A percentile compares a stretch with the other conserved stretches of the same genome.
Conservation (phyloP, 2,797 vertebrate species). For the Chloroceryle inda region DNA sequence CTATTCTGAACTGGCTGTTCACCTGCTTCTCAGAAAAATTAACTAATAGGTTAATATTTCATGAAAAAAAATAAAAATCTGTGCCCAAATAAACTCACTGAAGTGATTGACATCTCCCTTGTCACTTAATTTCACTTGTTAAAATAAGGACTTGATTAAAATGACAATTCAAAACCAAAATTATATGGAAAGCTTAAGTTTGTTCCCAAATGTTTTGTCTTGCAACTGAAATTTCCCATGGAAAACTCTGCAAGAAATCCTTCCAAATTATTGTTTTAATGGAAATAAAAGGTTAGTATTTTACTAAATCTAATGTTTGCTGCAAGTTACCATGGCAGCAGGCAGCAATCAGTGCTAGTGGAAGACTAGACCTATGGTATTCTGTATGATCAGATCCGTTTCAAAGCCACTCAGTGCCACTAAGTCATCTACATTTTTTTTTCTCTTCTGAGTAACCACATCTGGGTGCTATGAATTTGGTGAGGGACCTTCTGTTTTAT, state of each 20-base stretch:
- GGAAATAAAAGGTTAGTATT: not conserved
- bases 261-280: not conserved
- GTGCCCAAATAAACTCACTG: not conserved
- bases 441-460: not conserved
- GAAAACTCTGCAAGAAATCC: not conserved
- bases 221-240: not conserved
- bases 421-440: not conserved
- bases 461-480: too few species aligned
- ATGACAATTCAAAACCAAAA: not conserved
- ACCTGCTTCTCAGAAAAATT: not conserved
- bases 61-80: not conserved
- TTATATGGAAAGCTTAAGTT: not conserved
- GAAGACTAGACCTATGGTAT: not conserved
- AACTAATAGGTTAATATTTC: not conserved
- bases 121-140: not conserved
- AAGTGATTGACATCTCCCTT: not conserved
- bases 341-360: not conserved
- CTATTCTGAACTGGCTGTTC: not conserved
- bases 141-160: not conserved
- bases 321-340: slow-evolving; percentile 31
- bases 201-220: not conserved
- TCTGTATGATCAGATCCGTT: not conserved
- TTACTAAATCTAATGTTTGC: not conserved
- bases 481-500: too few species aligned
- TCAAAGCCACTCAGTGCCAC: not conserved